Evolutionary conservation across 2,888 invertebrate genomes (phyloP).

Genomic region (Chrysomela aeneicollis): DNA sequence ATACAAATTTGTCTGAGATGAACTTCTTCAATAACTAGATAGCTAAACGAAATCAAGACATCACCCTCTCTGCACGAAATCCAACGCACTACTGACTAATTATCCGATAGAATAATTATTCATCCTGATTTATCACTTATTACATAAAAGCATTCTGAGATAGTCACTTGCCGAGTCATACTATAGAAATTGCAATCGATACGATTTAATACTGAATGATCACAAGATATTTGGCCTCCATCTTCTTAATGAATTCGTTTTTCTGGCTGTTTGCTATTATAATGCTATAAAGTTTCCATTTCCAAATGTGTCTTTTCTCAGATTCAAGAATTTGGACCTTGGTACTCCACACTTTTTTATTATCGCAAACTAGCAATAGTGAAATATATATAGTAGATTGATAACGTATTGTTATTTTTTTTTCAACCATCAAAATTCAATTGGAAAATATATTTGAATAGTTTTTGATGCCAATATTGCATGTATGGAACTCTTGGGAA

Average conservation of each 20-base stretch:
- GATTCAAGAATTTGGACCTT: too few relatives aligned
- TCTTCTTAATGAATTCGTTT: too few relatives aligned
- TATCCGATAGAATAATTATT: background rate
- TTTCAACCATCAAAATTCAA: too few relatives aligned
- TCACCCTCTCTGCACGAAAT: constrained; percentile 6
- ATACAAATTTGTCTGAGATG: background rate
- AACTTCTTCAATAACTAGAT: background rate
- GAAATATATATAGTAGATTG: too few relatives aligned
- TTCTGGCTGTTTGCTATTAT: too few relatives aligned
- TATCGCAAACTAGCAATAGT: too few relatives aligned
- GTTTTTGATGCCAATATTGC: background rate
- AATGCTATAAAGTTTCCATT: too few relatives aligned
- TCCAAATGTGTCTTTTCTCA: too few relatives aligned
- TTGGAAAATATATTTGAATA: too few relatives aligned
- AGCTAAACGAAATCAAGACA: background rate
- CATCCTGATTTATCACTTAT: background rate
- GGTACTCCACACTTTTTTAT: too few relatives aligned
- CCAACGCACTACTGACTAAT: constrained; percentile 9
- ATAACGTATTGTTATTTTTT: too few relatives aligned
- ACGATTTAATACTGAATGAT: background rate
- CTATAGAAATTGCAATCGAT: background rate
- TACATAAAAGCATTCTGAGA: background rate
- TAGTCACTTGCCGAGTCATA: background rate
- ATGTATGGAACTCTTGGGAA: background rate
- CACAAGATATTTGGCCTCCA: background rate